Evolutionary conservation across 2,797 vertebrate species (phyloP).

Genomic region (Lemur catta): DNA sequence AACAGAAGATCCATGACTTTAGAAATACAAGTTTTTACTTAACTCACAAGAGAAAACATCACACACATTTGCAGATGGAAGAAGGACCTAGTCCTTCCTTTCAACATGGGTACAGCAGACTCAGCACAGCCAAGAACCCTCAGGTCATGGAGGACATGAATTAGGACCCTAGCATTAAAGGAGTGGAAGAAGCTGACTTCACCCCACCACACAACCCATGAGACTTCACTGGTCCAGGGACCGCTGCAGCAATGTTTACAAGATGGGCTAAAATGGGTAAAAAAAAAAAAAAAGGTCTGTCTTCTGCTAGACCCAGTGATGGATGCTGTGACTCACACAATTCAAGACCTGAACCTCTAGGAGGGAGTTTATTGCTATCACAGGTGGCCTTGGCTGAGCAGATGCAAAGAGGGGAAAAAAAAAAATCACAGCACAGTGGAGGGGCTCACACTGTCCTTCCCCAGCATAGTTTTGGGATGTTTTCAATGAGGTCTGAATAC

Average conservation of each 20-base stretch:
- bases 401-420: neutral
- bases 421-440: neutral
- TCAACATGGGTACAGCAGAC: conserved; percentile 31
- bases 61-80: conserved; percentile 62
- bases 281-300: neutral
- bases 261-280: neutral
- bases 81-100: conserved; percentile 56
- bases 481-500: neutral
- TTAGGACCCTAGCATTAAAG: conserved; percentile 13
- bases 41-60: conserved; percentile 73
- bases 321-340: neutral
- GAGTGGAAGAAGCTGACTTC: neutral
- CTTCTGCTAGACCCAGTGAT: neutral
- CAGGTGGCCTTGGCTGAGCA: accelerated
- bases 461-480: neutral
- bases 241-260: neutral
- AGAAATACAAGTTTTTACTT: conserved; percentile 81
- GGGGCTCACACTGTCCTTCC: conserved; percentile 15
- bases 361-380: neutral
- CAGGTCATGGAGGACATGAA: neutral
- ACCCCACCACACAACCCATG: conserved; percentile 37
- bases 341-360: neutral
- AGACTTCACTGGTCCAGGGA: conserved; percentile 57
- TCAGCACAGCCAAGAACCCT: neutral
- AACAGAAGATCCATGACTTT: conserved; percentile 76